A percentile compares a stretch with the other conserved stretches of the same genome.
phyloP scores from a whole-genome alignment of 2,113 vertebrate species.

The Collichthys lucidus region DNA sequence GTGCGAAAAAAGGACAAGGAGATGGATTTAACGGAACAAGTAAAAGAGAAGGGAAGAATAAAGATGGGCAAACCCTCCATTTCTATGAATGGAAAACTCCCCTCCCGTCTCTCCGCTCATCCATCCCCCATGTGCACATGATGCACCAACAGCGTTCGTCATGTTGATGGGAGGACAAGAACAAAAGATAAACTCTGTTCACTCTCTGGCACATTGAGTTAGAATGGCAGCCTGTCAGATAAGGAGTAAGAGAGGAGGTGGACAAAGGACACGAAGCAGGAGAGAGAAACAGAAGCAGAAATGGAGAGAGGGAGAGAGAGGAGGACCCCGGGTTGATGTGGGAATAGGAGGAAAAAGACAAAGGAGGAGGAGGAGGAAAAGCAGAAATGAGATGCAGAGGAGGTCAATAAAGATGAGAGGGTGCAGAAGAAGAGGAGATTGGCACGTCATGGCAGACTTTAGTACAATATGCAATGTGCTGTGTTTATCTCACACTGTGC shows the following conservation, averaged over 20 bases:
- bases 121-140: neutral
- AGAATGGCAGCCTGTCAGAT: slow-evolving; percentile 71
- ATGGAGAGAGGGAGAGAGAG: slow-evolving; percentile 28
- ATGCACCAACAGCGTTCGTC: slow-evolving; percentile 44
- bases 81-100: slow-evolving; percentile 22
- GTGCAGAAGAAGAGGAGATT: slow-evolving; percentile 2
- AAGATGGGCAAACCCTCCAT: neutral
- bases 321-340: slow-evolving; percentile 18
- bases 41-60: slow-evolving; percentile 25
- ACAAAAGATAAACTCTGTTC: slow-evolving; percentile 52
- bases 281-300: slow-evolving; percentile 20
- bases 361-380: neutral
- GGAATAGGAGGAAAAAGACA: slow-evolving; percentile 6
- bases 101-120: slow-evolving; percentile 10
- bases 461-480: slow-evolving; percentile 19
- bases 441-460: neutral
- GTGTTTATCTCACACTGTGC: slow-evolving; percentile 26
- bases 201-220: slow-evolving; percentile 24
- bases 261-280: slow-evolving; percentile 35
- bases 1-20: slow-evolving; percentile 19
- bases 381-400: slow-evolving; percentile 41
- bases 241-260: slow-evolving; percentile 43
- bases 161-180: slow-evolving; percentile 46
- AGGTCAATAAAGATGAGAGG: slow-evolving; percentile 6
- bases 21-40: slow-evolving; percentile 44